Evolutionary conservation across 2,888 invertebrate species (phyloP).

Genomic region (Augiades crinisus): DNA sequence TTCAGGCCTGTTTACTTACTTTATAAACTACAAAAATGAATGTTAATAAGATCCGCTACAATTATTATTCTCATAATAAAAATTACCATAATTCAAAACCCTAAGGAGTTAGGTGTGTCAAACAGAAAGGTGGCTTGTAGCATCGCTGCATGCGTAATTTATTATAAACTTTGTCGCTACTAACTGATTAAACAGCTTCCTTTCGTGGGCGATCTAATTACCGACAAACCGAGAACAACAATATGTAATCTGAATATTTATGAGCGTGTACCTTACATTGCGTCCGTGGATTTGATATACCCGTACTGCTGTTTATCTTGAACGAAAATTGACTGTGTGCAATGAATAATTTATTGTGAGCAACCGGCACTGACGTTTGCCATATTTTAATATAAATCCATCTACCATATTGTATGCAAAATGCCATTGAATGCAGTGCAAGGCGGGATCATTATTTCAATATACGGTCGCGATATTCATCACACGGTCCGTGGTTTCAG

Average conservation of each 20-base stretch:
- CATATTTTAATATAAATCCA: conserved; percentile 81
- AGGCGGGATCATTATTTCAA: conserved; percentile 79
- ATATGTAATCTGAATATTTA: conserved; percentile 78
- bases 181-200: conserved; percentile 67
- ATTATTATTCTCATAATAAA: too few relatives aligned
- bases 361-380: conserved; percentile 75
- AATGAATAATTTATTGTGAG: conserved; percentile 79
- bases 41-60: too few relatives aligned
- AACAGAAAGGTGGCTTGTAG: conserved; percentile 40
- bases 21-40: too few relatives aligned
- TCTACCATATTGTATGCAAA: conserved; percentile 81
- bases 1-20: too few relatives aligned
- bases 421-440: conserved; percentile 79
- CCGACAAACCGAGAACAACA: conserved; percentile 76
- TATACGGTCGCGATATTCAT: conserved; percentile 77
- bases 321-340: conserved; percentile 75
- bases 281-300: conserved; percentile 70
- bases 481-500: conserved; percentile 64
- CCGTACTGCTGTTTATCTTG: conserved; percentile 67
- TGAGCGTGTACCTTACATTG: conserved; percentile 49
- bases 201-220: conserved; percentile 79
- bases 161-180: conserved; percentile 68
- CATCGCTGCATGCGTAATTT: conserved; percentile 54
- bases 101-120: conserved; percentile 55
- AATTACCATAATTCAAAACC: conserved; percentile 29